These are phyloP conservation scores for Spondyliosoma cantharus DNA, from an alignment of 2,797 vertebrate species.

Conservation along the genomic window DNA sequence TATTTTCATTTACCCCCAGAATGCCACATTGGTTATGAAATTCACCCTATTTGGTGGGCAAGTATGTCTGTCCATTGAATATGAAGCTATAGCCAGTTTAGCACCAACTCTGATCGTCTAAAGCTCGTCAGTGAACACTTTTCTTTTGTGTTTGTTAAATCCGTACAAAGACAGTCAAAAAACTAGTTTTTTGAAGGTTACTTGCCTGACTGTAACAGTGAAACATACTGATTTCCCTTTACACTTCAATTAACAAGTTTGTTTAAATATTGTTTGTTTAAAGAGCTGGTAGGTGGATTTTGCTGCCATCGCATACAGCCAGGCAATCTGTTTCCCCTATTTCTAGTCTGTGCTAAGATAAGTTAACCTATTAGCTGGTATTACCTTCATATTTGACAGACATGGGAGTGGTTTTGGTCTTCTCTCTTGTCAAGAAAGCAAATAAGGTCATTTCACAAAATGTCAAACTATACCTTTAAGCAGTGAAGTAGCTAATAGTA, in stretches of 20 bases:
- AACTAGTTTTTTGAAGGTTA: not conserved
- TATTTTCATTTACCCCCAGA: too few relatives aligned
- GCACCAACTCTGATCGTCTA: too few relatives aligned
- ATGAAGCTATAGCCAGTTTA: slow-evolving; percentile 4
- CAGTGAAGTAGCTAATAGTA: slow-evolving; percentile 14
- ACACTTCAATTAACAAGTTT: not conserved
- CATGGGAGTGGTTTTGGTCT: not conserved
- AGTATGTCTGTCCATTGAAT: not conserved
- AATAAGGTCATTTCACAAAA: slow-evolving; percentile 17
- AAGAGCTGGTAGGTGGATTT: not conserved
- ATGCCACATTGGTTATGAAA: too few relatives aligned
- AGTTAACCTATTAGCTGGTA: not conserved
- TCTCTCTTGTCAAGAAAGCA: slow-evolving; percentile 12
- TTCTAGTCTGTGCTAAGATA: slow-evolving; percentile 15
- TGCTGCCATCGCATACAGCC: not conserved
- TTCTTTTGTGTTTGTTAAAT: not conserved
- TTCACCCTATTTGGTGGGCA: too few relatives aligned
- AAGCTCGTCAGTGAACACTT: not conserved
- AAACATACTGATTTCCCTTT: not conserved
- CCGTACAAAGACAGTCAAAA: not conserved
- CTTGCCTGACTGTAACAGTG: not conserved
- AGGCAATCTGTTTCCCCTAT: not conserved
- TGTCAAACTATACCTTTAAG: slow-evolving; percentile 20
- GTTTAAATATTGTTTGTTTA: not conserved
- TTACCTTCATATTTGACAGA: slow-evolving; percentile 9